A percentile compares a stretch with the other conserved stretches of the same genome.
Evolutionary conservation across 2,888 invertebrate genomes (phyloP).

Genomic region (Chaitophorus viminalis): DNA sequence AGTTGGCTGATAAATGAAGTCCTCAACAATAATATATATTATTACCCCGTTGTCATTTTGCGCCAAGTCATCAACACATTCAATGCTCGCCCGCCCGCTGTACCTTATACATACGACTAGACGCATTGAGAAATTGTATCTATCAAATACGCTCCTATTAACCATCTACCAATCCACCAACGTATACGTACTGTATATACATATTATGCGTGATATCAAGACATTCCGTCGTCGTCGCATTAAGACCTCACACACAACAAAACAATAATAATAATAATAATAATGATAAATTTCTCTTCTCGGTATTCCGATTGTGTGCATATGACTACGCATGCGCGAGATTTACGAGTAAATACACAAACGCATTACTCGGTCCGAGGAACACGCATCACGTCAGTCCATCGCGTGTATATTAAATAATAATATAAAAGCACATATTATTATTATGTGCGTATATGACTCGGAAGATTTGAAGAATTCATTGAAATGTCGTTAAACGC

Average conservation of each 20-base stretch:
- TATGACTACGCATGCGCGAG: background rate
- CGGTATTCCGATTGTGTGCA: background rate
- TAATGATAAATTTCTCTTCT: background rate
- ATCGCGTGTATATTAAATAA: background rate
- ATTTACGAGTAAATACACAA: conserved; percentile 25
- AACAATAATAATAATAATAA: conserved; percentile 23
- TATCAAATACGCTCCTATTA: conserved; percentile 22
- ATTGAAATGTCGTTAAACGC: conserved; percentile 15
- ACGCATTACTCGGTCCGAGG: conserved; percentile 39
- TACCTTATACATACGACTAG: background rate
- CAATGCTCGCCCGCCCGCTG: background rate
- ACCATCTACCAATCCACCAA: background rate
- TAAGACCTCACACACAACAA: conserved; percentile 52
- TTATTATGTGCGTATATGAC: conserved; percentile 3
- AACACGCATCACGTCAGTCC: conserved; percentile 7
- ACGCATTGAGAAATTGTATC: conserved; percentile 13
- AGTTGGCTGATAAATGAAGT: conserved; percentile 38
- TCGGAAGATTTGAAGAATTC: conserved; percentile 5
- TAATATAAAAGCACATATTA: background rate
- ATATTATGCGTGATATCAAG: conserved; percentile 5
- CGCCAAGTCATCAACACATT: conserved; percentile 50
- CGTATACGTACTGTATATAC: background rate
- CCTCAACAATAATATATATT: conserved; percentile 40
- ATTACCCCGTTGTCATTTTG: conserved; percentile 36
- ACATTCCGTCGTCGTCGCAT: conserved; percentile 48